phyloP scores from a whole-genome alignment of 2,888 invertebrate species.

The Steinernema hermaphroditum region DNA sequence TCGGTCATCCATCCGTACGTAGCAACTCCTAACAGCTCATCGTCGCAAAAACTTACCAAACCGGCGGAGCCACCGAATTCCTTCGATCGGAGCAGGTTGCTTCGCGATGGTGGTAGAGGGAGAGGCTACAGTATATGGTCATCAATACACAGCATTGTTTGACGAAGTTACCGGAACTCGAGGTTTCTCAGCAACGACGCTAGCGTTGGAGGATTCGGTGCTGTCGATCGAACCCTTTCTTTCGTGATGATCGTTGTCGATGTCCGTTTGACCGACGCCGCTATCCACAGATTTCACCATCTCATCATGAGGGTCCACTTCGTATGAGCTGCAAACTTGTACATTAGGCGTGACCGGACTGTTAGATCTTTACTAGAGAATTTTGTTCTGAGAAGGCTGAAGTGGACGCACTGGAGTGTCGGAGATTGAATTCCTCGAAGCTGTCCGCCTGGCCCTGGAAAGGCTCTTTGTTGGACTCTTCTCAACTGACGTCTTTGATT shows the following conservation, averaged over 20 bases:
- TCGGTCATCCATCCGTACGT: constrained; percentile 3
- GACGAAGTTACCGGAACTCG: neutral
- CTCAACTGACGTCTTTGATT: neutral
- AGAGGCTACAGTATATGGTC: neutral
- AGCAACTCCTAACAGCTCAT: neutral
- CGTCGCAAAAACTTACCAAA: constrained; percentile 16
- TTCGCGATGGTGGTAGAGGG: neutral
- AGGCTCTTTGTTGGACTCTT: neutral
- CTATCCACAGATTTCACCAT: constrained; percentile 24
- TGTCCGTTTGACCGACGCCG: constrained; percentile 24
- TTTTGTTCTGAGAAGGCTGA: neutral
- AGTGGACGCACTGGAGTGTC: constrained; percentile 4
- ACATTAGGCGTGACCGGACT: neutral
- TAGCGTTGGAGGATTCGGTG: neutral
- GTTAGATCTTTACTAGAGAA: neutral
- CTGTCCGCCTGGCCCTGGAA: neutral
- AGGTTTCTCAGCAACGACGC: neutral
- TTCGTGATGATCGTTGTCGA: neutral
- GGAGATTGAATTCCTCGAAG: neutral
- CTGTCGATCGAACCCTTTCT: constrained; percentile 17
- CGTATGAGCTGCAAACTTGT: neutral
- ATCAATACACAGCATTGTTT: neutral
- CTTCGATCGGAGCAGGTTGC: constrained; percentile 15
- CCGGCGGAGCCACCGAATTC: constrained; percentile 21
- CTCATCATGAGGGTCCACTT: neutral